These are phyloP conservation scores for Drosophila littoralis DNA, from an alignment of 1,140 invertebrate species.

Conservation along the genomic window DNA sequence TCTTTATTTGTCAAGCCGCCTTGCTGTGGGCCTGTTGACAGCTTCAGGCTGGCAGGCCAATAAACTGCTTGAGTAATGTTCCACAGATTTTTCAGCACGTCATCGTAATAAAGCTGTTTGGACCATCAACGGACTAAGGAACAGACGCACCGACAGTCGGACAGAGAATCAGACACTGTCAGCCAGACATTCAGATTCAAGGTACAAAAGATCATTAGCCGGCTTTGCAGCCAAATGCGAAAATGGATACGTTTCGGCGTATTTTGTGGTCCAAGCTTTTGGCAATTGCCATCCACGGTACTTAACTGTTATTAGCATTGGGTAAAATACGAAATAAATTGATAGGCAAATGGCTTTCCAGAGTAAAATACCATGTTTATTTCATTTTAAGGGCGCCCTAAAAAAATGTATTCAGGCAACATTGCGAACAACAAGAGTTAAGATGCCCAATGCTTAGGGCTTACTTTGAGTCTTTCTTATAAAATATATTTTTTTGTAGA, in stretches of 20 bases:
- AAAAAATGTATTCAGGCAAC: not conserved
- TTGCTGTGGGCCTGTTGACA: constrained; percentile 53
- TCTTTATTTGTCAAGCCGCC: constrained; percentile 62
- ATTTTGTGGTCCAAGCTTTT: constrained; percentile 3
- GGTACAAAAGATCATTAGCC: constrained; percentile 67
- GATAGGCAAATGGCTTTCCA: not conserved
- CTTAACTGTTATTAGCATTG: constrained; percentile 25
- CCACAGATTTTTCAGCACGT: constrained; percentile 71
- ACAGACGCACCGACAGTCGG: constrained; percentile 4
- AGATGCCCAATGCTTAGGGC: not conserved
- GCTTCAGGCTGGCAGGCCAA: constrained; percentile 54
- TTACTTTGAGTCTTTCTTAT: too few species aligned
- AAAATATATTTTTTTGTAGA: too few species aligned
- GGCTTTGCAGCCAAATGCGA: constrained; percentile 36
- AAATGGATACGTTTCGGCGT: constrained; percentile 35
- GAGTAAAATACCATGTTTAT: not conserved
- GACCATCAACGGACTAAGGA: constrained; percentile 14
- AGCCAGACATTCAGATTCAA: constrained; percentile 28
- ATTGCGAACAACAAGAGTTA: not conserved
- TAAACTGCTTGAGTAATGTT: constrained; percentile 79
- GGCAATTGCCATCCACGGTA: constrained; percentile 1
- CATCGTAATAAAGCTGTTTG: constrained; percentile 76
- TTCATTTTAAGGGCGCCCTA: not conserved
- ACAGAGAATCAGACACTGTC: constrained; percentile 6
- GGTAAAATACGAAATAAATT: not conserved